Base-by-base conservation (phyloP, 2,797 vertebrate species). In the Rhinatrema bivittatum region DNA sequence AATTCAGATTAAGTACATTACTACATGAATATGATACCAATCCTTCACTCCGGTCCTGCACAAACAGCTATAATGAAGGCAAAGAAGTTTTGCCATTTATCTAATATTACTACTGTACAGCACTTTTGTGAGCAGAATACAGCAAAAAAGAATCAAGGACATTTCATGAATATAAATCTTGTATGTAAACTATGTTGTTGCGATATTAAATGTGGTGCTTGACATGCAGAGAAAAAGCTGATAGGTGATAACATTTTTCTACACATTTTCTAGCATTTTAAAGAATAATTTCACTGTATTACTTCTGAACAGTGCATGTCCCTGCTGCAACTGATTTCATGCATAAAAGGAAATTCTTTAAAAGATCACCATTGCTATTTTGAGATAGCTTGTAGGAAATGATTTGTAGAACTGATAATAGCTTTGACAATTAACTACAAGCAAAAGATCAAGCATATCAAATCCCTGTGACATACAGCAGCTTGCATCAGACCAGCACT, bases 341-440 rank as follows among this genome's bases (percentile, higher is more conserved):
- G 58, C 48, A 41, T 45, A 39, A 53, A 54, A 64, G 35, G 45
- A 35, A 32, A 20, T 1, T 11, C 20, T 58, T 61, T 58, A 23
- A 46, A 64, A 68, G 39, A 34, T 24, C 29, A 55, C 32, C 7
- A 16, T 8, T 35, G 28, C 39, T 53, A 55, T 56, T 63, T 63
- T 39, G 15, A 39, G 45, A 10, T 19, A 48, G 21, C 27, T 43
- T 56, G 18, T n/a, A 43, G 42, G 46, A 59, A 55, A 12, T 2
- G 1, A 50, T 46, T 61, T 33, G 27, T 43, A 27, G 45, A 45
- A 40, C 32, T 45, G 60, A 60, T 43, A 60, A 53, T 39, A 56
- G 25, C 45, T 61, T 32, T 56, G 42, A 60, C 20, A 53, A 62
- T 50, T 71, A 65, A 46, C 63, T 62, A 58, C 22, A 46, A 50